Evolutionary conservation across 1,140 invertebrate genomes (phyloP).

Genomic region (Tenebrio molitor): DNA sequence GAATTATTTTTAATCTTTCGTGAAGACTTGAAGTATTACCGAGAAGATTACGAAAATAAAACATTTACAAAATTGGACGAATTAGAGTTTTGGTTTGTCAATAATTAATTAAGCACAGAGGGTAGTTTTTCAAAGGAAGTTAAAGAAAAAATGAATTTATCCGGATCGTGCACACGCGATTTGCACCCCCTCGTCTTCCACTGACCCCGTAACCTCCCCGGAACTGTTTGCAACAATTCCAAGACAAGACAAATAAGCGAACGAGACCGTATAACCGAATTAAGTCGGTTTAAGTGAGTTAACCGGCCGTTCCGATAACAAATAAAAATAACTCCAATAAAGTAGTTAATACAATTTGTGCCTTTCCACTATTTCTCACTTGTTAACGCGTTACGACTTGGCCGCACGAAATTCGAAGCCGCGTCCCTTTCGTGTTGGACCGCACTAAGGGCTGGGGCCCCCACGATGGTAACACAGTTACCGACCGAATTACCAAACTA

Average conservation of each 20-base stretch:
- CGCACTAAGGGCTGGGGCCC: slow-evolving; percentile 12
- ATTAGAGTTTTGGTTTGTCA: too few relatives aligned
- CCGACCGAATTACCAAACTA: not conserved
- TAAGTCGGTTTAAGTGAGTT: slow-evolving; percentile 33
- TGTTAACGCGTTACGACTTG: slow-evolving; percentile 43
- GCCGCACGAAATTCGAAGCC: slow-evolving; percentile 14
- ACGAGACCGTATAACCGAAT: slow-evolving; percentile 6
- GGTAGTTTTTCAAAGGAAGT: too few relatives aligned
- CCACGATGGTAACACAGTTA: slow-evolving; percentile 11
- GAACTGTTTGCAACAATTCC: not conserved
- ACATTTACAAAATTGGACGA: too few relatives aligned
- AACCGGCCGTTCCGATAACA: slow-evolving; percentile 47
- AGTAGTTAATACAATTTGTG: slow-evolving; percentile 48
- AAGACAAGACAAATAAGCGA: slow-evolving; percentile 33
- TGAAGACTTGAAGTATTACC: too few relatives aligned
- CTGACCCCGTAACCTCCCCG: too few relatives aligned
- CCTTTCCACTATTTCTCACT: slow-evolving; percentile 49
- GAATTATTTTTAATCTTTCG: too few relatives aligned
- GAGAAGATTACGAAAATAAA: too few relatives aligned
- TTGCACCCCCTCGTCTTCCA: too few relatives aligned
- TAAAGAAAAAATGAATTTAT: too few relatives aligned
- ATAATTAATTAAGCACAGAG: too few relatives aligned
- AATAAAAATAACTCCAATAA: slow-evolving; percentile 51
- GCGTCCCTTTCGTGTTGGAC: slow-evolving; percentile 10
- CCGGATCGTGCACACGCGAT: too few relatives aligned